Conservation (phyloP, 2,113 vertebrate species). For the Nibea coibor region DNA sequence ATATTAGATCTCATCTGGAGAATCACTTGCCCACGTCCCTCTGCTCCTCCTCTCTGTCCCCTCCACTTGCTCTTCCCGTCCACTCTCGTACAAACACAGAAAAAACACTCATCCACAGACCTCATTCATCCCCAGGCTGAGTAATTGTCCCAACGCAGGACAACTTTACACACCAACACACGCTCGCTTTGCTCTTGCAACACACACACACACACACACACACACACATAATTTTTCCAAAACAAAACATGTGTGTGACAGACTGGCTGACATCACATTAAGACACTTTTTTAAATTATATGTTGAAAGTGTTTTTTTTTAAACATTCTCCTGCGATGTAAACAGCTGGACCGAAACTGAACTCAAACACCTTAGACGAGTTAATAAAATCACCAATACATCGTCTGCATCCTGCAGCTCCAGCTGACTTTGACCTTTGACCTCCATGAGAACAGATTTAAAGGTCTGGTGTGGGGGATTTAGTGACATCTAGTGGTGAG, state of each 20-base stretch:
- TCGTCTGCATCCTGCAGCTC: background rate
- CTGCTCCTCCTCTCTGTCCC: conserved; percentile 73
- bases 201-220: background rate
- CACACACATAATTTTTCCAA: too few species aligned
- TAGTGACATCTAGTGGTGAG: too few species aligned
- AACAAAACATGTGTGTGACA: background rate
- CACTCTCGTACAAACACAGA: conserved; percentile 48
- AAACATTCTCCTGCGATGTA: background rate
- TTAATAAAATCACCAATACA: background rate
- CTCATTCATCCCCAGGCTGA: conserved; percentile 71
- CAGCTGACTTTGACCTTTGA: conserved; percentile 30
- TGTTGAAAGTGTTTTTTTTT: conserved; percentile 5
- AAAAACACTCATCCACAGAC: conserved; percentile 46
- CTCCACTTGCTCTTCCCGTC: conserved; percentile 72
- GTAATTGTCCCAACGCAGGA: conserved; percentile 55
- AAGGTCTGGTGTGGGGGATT: too few species aligned
- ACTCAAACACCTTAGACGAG: background rate
- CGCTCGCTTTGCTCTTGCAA: background rate
- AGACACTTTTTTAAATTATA: background rate
- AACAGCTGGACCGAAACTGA: too few species aligned
- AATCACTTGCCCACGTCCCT: conserved; percentile 77
- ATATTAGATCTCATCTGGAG: conserved; percentile 86
- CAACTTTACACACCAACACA: conserved; percentile 43
- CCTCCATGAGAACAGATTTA: background rate
- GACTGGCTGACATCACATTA: background rate